Evolutionary conservation across 1,140 invertebrate genomes (phyloP).

Genomic region (Zophobas atratus): DNA sequence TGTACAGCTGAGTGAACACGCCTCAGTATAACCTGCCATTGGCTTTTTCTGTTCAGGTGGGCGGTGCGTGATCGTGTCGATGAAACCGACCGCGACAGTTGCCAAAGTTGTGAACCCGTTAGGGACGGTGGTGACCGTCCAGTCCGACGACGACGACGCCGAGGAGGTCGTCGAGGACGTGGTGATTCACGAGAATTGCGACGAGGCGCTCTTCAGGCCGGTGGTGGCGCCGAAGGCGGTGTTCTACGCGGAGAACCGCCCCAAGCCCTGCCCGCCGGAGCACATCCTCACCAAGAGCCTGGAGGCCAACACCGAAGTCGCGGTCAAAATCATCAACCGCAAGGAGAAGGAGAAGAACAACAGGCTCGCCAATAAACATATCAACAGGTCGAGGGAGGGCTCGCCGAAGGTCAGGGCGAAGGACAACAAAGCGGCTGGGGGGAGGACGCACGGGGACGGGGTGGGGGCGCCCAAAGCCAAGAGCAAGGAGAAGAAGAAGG

Average conservation of each 20-base stretch:
- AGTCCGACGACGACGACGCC: conserved; percentile 72
- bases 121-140: conserved; percentile 78
- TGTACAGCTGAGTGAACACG: neutral
- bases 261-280: conserved; percentile 52
- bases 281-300: conserved; percentile 60
- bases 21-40: conserved; percentile 77
- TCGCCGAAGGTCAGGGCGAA: conserved; percentile 14
- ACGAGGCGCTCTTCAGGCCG: conserved; percentile 76
- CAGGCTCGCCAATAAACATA: conserved; percentile 34
- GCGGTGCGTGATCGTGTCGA: conserved; percentile 71
- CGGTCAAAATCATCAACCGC: conserved; percentile 58
- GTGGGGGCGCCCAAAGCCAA: conserved; percentile 6
- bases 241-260: conserved; percentile 43
- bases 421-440: neutral
- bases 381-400: conserved; percentile 26
- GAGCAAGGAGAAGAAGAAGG: conserved; percentile 8
- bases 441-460: neutral
- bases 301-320: conserved; percentile 58
- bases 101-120: conserved; percentile 81
- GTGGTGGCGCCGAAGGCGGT: conserved; percentile 68
- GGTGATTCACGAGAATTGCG: conserved; percentile 74
- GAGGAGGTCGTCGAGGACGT: conserved; percentile 68
- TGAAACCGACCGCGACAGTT: conserved; percentile 66
- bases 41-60: conserved; percentile 83
- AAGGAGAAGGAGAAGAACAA: conserved; percentile 43